Evolutionary conservation across 2,888 invertebrate species (phyloP), one percentile per base, ranked within the genome.

Genomic region (Brachypterus glaber): DNA sequence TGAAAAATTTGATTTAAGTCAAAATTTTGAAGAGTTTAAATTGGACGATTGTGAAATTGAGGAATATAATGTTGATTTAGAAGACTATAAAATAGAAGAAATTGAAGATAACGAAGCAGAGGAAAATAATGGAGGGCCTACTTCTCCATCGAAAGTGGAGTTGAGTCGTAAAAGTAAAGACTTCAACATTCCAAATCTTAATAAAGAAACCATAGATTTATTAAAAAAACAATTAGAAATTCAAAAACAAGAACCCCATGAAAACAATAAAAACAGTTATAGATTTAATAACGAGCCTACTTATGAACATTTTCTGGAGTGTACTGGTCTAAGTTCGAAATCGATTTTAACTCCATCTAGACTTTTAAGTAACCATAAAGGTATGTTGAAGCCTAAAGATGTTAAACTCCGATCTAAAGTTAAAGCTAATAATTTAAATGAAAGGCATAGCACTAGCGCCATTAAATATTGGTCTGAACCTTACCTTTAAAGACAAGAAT

Each of bases 11-110:
- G 79, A 80, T 57, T 71, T 82, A 53, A 75, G 79, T 44, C 80
- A 82, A 59, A 82, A 82, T 62, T 84, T 84, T 55, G 84, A 84
- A 57, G 84, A 84, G 58, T 84, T 84, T 59, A 82, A 81, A 57
- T 69, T 84, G 51, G 83, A 83, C 56, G 82, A 83, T 37, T 76
- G 75, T 60, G 81, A 82, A 59, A 73, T 74, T 29, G 64, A 65
- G 38, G 64, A 65, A 43, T 63, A 59, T 39, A 51, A 51, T 15
- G 58, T 59, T 4, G 58, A 56, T 33, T 51, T 51, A 14, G 51
- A 49, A 18, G 18, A 51, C 9, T 41, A 11, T 9, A 7, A 5
- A 21, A 21, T 21, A 21, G 5, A 5, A 7, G 41, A 40, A 11
- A 38, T 30, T 5, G 26, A 26, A 8, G 25, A 36, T 13, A 30